Base-by-base conservation (phyloP, 2,113 vertebrate genomes). In the Protomyctophum bolini region DNA sequence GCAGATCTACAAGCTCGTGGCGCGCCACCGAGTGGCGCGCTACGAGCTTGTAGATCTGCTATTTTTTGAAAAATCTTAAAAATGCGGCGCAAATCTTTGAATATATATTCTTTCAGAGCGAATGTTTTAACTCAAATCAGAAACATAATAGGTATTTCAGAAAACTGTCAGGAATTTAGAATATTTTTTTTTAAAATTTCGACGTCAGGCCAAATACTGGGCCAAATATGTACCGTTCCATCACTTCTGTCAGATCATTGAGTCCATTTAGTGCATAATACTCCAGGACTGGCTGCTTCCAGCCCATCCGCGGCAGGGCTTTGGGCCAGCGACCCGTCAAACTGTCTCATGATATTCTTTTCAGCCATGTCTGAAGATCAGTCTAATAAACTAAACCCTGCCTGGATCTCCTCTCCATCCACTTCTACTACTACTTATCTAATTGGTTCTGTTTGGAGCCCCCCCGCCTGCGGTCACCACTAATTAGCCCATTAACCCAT, bases 341-440 rank as follows among this genome's bases (percentile, higher is more conserved):
- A 8, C 61, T 66, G 51, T 66, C 70, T 66, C 58, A 76, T 62
- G 72, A 68, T 63, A 71, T 67, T 54, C n/a, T 59, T 29, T 57
- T n/a, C 58, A 3, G 6, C 66, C 66, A 57, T 59, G 72, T 2
- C 15, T 48, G 21, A 12, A 58, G 61, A 79, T 29, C 49, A 46
- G 15, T 65, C 33, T 48, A 66, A 41, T 52, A 15, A 54, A 65
- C n/a, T 21, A 21, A 1, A 21, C 21, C 21, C 33, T 4, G 33
- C n/a, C 8, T 21, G 15, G 7, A 50, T 61, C 49, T 59, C 52
- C 65, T 48, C 55, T 10, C 33, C 63, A 68, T 21, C 21, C 21
- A 21, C 21, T 21, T 21, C 60, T 41, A 68, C 68, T 65, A 76
- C 61, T 10, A 64, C 67, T 64, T 56, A 56, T 72, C 62, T 6